Evolutionary conservation across 2,797 vertebrate genomes (phyloP).

Genomic region (Capromys pilorides): DNA sequence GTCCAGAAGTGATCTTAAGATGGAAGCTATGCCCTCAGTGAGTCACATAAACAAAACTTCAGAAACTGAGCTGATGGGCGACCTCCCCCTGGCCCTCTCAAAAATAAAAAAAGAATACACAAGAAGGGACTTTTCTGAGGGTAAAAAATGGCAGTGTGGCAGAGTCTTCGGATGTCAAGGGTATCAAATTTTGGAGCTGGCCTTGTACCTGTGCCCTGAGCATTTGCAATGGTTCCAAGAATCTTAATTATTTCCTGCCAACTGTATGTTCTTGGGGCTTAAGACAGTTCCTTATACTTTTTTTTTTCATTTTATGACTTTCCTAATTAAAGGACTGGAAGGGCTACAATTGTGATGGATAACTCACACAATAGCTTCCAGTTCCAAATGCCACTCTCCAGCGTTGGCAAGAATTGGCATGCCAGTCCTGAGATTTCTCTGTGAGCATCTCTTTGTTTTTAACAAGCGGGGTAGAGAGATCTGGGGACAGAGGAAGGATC

Average conservation of each 20-base stretch:
- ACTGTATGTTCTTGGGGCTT: background rate
- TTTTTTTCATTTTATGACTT: slow-evolving; percentile 20
- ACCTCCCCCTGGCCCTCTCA: background rate
- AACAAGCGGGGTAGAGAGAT: background rate
- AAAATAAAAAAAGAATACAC: background rate
- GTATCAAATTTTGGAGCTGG: background rate
- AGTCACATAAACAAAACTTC: background rate
- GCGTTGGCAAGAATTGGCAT: background rate
- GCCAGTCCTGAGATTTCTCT: slow-evolving; percentile 30
- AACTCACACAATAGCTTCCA: background rate
- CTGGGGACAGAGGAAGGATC: background rate
- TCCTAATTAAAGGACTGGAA: slow-evolving; percentile 62
- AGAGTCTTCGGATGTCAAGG: background rate
- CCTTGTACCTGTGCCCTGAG: slow-evolving; percentile 26
- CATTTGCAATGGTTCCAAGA: slow-evolving; percentile 20
- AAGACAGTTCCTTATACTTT: background rate
- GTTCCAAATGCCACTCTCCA: background rate
- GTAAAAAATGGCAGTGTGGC: background rate
- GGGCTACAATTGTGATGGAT: slow-evolving; percentile 54
- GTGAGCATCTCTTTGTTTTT: slow-evolving; percentile 39
- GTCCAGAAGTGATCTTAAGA: background rate
- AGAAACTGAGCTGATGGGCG: background rate
- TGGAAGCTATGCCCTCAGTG: background rate
- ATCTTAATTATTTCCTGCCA: slow-evolving; percentile 56
- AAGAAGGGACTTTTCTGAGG: background rate